Percentiles rank a stretch among this genome's conserved stretches.
Evolutionary conservation across 2,888 invertebrate species (phyloP).

Genomic region (Beris chalybata): DNA sequence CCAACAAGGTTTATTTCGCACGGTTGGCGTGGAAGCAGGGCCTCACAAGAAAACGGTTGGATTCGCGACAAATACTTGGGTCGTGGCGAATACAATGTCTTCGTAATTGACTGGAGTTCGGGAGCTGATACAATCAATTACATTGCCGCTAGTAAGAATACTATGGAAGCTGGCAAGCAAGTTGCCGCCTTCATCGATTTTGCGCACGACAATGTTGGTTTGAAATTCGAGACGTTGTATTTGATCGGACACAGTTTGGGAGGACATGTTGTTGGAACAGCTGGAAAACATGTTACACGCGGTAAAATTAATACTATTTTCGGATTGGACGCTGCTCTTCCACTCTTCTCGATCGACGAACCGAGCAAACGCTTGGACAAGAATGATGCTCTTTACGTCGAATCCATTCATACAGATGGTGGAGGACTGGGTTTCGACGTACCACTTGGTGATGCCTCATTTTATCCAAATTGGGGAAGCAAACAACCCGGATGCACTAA

Average conservation of each 20-base stretch:
- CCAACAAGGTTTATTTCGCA: constrained; percentile 51
- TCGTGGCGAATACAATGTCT: constrained; percentile 60
- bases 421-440: constrained; percentile 46
- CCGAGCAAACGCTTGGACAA: constrained; percentile 34
- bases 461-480: constrained; percentile 58
- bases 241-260: constrained; percentile 36
- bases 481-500: constrained; percentile 57
- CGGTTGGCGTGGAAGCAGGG: constrained; percentile 61
- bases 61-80: constrained; percentile 55
- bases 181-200: constrained; percentile 28
- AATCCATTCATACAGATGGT: constrained; percentile 51
- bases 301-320: constrained; percentile 29
- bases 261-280: constrained; percentile 33
- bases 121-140: constrained; percentile 60
- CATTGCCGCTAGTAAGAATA: constrained; percentile 56
- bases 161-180: constrained; percentile 30
- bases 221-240: constrained; percentile 22
- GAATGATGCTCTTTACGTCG: constrained; percentile 51
- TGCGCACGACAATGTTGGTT: not conserved
- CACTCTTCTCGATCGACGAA: constrained; percentile 19
- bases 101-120: constrained; percentile 61
- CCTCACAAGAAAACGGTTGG: constrained; percentile 44
- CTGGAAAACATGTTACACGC: constrained; percentile 30
- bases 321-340: constrained; percentile 35
- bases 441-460: constrained; percentile 49